Percentiles rank a stretch among this genome's conserved stretches.
Conservation (phyloP, 2,113 vertebrate genomes). For the Callaeas wilsoni region DNA sequence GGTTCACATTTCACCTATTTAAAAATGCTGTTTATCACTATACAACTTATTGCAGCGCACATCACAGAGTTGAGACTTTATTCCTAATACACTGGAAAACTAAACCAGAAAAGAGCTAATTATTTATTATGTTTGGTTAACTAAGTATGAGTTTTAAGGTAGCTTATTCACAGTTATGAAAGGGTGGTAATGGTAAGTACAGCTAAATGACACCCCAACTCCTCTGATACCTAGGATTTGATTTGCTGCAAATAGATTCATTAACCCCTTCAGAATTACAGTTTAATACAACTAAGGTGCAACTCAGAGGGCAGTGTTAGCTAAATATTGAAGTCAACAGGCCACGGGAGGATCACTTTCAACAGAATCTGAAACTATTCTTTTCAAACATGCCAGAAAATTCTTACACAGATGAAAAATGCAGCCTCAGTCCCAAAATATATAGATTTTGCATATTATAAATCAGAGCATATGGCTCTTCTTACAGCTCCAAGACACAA, state of each 20-base stretch:
- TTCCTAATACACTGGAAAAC: background rate
- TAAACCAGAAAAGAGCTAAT: background rate
- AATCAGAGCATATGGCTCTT: slow-evolving; percentile 45
- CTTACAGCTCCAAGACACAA: slow-evolving; percentile 20
- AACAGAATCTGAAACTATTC: background rate
- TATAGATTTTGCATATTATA: slow-evolving; percentile 21
- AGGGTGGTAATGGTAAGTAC: background rate
- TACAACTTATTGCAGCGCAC: background rate
- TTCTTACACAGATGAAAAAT: background rate
- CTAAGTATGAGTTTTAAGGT: background rate
- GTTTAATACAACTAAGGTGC: background rate
- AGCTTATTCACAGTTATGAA: background rate
- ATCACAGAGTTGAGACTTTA: background rate
- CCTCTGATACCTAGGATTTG: background rate
- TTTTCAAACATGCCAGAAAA: background rate
- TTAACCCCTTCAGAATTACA: background rate
- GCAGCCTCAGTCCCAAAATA: slow-evolving; percentile 11
- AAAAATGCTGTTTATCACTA: background rate
- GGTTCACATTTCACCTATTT: background rate
- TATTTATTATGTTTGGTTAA: background rate
- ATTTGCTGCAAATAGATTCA: background rate
- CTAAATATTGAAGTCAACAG: background rate
- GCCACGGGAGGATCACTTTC: background rate
- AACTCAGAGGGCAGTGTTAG: background rate
- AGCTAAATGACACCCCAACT: background rate